Evolutionary conservation across 2,113 vertebrate species (phyloP), one percentile per base, ranked within the genome.

Genomic region (Nyctibius bracteatus): DNA sequence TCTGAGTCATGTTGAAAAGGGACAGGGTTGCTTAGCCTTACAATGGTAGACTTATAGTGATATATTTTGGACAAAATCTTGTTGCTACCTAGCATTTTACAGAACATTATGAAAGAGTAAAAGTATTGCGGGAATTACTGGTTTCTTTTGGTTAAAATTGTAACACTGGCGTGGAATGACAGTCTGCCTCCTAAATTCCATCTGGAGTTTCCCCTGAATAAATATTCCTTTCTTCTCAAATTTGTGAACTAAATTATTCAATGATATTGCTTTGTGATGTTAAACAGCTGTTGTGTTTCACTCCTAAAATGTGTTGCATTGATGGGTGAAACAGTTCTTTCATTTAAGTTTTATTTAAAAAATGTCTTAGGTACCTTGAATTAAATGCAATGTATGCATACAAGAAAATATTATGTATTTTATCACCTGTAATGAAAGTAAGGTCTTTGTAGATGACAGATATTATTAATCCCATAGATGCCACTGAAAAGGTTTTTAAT

Each of bases 171-270:
- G 66, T 88, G 54, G 70, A 89, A 92, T 61, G 93, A 89, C 86
- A 96, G 68, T 95, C 94, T 96, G 94, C 78, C 70, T 90, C 57
- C 70, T 54, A 79, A 41, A 49, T 75, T 94, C 95, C 91, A 91
- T 97, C 93, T 97, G 95, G 91, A 96, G 89, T 72, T 94, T 92
- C 35, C 70, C 37, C 54, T 77, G 81, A 85, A 95, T 91, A 94
- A 95, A 89, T 94, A 95, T 92, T 92, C 62, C 37, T 88, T 88
- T 90, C 79, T 88, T 93, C 86, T 95, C 55, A 85, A 79, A 89
- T 94, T 96, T 96, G 77, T 89, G 89, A 89, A 80, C 89, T 92
- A 95, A 96, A 97, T 94, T 96, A 95, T 95, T 96, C 93, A 91
- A 95, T 90, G 82, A 78, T 83, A 88, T 37, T 94, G 51, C 82